Base-by-base conservation (phyloP, 2,113 vertebrate genomes). In the Chrysemys picta region DNA sequence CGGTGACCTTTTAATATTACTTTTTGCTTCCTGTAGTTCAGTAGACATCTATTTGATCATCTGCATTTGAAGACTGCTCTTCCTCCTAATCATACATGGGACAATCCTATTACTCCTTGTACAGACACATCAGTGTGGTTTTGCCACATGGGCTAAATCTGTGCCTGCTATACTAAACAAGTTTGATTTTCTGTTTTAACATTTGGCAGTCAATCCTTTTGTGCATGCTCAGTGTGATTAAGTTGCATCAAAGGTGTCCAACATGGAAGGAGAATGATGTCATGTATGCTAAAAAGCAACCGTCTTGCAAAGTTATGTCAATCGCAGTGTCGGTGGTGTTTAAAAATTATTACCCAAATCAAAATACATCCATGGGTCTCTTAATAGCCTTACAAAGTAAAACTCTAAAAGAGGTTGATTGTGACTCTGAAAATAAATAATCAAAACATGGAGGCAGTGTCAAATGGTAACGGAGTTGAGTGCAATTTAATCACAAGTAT, bases 11-110 rank as follows among this genome's bases (percentile, higher is more conserved):
- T 89, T 90, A 22, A 69, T 76, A 87, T 8, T 91, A 90, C 38
- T 35, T 11, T 89, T 83, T 45, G 25, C 53, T 90, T 94, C 95
- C 84, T 84, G 45, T 49, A 52, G 56, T 59, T 80, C 78, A 93
- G 80, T 87, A 94, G 93, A 93, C 56, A 75, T 5, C 90, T 93
- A 82, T 93, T 82, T 96, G 87, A 89, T 80, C 59, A 89, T 75
- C 59, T 62, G 45, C 10, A n/a, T 57, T 94, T 88, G 42, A 76
- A 27, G 42, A 13, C 11, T 45, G 12, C 24, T 27, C 62, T 89
- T 91, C n/a, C 47, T 91, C 52, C 72, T 62, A 1, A 35, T 49
- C 90, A 90, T 94, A 95, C 92, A 35, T 82, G 87, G 56, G 65
- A 31, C 91, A 90, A 85, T 69, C 12, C 90, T 93, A 75, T 45